Evolutionary conservation across 2,113 vertebrate genomes (phyloP).

Genomic region (Geococcyx californianus): DNA sequence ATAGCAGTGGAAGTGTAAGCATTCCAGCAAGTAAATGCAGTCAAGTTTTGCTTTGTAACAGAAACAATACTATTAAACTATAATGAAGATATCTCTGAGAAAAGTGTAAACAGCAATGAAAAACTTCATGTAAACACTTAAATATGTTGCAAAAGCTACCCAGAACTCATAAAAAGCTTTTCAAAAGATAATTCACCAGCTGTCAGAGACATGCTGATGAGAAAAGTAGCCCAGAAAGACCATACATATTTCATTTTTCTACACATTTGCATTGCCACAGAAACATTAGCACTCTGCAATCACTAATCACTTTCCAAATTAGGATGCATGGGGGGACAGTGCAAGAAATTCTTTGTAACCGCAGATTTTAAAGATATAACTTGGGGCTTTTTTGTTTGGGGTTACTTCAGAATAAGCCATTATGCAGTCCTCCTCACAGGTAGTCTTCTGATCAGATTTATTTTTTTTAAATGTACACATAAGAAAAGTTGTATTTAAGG

Average conservation of each 20-base stretch:
- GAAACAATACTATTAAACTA: slow-evolving; percentile 40
- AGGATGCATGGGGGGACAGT: background rate
- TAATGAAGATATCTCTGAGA: slow-evolving; percentile 51
- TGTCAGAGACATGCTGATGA: slow-evolving; percentile 32
- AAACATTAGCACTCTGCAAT: background rate
- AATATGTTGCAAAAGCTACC: slow-evolving; percentile 29
- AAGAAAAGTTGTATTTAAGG: background rate
- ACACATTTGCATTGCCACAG: background rate
- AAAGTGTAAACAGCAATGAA: slow-evolving; percentile 34
- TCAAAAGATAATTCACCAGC: slow-evolving; percentile 65
- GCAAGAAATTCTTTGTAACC: slow-evolving; percentile 1
- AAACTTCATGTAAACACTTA: slow-evolving; percentile 39
- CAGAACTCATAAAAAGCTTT: slow-evolving; percentile 54
- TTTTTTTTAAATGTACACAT: background rate
- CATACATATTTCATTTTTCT: background rate
- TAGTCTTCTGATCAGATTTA: background rate
- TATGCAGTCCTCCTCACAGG: background rate
- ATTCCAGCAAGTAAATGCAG: background rate
- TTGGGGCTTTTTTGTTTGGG: background rate
- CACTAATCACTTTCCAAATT: background rate
- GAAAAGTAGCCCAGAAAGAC: slow-evolving; percentile 38
- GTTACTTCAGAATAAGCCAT: background rate
- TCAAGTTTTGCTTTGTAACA: slow-evolving; percentile 46
- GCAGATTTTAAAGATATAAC: background rate
- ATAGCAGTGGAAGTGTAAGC: background rate